Percentiles rank a stretch among this genome's conserved stretches.
phyloP scores from a whole-genome alignment of 1,140 invertebrate genomes.

The Rhopalosiphum padi region DNA sequence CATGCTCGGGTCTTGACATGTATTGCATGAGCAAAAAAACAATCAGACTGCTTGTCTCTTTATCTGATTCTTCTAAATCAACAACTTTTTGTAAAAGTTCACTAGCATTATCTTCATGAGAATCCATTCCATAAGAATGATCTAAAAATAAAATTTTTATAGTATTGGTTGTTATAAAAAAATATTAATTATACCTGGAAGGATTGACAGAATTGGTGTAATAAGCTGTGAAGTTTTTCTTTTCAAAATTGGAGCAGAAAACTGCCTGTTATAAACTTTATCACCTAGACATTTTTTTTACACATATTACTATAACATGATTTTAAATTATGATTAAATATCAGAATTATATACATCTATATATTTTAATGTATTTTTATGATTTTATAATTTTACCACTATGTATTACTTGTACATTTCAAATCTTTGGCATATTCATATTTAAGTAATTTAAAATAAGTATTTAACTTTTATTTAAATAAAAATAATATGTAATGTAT shows the following conservation, averaged over 20 bases:
- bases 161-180: neutral
- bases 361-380: neutral
- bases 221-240: conserved; percentile 86
- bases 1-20: conserved; percentile 78
- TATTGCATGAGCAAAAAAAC: conserved; percentile 96
- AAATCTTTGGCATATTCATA: neutral
- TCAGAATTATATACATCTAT: neutral
- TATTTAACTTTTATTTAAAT: neutral
- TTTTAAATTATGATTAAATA: neutral
- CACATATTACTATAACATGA: neutral
- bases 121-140: conserved; percentile 48
- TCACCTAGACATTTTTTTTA: conserved; percentile 70
- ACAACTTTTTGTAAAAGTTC: conserved; percentile 77
- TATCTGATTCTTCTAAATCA: conserved; percentile 92
- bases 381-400: neutral
- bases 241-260: conserved; percentile 87
- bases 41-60: conserved; percentile 94
- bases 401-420: neutral
- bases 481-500: conserved; percentile 62
- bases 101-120: conserved; percentile 53
- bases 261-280: conserved; percentile 87
- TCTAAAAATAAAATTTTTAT: conserved; percentile 1
- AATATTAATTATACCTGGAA: conserved; percentile 36
- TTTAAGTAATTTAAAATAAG: neutral
- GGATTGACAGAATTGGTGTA: conserved; percentile 51